A percentile compares a stretch with the other conserved stretches of the same genome.
These are phyloP conservation scores for Thera obeliscata DNA, from an alignment of 2,888 invertebrate species.

Conservation along the genomic window DNA sequence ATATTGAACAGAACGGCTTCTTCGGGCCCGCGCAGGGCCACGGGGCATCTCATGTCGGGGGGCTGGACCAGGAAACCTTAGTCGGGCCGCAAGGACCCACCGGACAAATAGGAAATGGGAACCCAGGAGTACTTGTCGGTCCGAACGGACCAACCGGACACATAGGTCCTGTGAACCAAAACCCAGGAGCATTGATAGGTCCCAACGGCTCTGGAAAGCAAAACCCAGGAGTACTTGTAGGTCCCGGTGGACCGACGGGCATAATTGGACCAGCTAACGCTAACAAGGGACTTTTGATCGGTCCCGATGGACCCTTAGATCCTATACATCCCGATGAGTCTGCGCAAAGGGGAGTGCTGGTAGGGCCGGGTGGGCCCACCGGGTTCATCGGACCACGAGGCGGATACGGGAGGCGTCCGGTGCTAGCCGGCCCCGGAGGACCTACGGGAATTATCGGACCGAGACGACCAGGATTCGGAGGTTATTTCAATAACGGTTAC, in stretches of 20 bases:
- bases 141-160: conserved; percentile 64
- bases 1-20: conserved; percentile 35
- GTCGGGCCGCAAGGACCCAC: conserved; percentile 54
- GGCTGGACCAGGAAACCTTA: conserved; percentile 41
- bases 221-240: conserved; percentile 63
- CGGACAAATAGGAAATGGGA: conserved; percentile 46
- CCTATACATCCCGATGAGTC: conserved; percentile 37
- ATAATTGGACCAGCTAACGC: conserved; percentile 39
- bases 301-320: conserved; percentile 58
- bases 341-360: conserved; percentile 65
- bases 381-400: conserved; percentile 51
- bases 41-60: conserved; percentile 37
- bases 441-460: conserved; percentile 62
- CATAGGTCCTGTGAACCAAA: conserved; percentile 44
- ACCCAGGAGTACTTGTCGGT: conserved; percentile 66
- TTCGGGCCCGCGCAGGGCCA: conserved; percentile 47
- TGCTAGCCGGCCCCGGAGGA: conserved; percentile 77
- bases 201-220: conserved; percentile 55
- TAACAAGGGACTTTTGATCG: conserved; percentile 48
- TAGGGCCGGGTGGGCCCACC: conserved; percentile 73
- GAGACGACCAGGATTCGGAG: conserved; percentile 40
- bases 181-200: conserved; percentile 62
- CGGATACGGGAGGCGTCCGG: conserved; percentile 44
- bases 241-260: conserved; percentile 67
- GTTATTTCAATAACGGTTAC: conserved; percentile 45